These are phyloP conservation scores for Nesoenas mayeri DNA, from an alignment of 2,113 vertebrate species.

Conservation along the genomic window DNA sequence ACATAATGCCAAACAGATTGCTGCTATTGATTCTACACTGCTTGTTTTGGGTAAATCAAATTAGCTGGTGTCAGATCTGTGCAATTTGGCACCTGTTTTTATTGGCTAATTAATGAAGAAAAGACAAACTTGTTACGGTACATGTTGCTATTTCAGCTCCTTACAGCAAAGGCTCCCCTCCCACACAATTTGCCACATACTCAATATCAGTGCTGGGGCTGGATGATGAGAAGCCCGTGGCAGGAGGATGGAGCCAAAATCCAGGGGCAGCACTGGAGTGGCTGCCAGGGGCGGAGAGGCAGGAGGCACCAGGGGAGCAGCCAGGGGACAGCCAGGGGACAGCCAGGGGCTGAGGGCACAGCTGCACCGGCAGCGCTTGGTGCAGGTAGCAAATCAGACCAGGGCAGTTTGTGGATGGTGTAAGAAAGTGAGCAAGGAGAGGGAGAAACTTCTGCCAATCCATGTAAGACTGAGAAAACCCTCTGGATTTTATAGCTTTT, in stretches of 20 bases:
- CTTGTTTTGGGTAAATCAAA: slow-evolving; percentile 62
- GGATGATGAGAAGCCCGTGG: not conserved
- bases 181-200: not conserved
- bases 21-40: slow-evolving; percentile 40
- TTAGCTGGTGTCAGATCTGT: slow-evolving; percentile 57
- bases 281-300: not conserved
- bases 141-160: not conserved
- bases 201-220: not conserved
- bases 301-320: rapidly evolving
- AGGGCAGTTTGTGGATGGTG: not conserved
- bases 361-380: rapidly evolving
- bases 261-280: not conserved
- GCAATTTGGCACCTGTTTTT: slow-evolving; percentile 51
- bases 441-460: not conserved
- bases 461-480: not conserved
- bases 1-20: slow-evolving; percentile 54
- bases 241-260: not conserved
- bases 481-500: not conserved
- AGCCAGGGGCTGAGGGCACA: not conserved
- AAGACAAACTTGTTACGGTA: slow-evolving; percentile 36
- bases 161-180: not conserved
- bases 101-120: slow-evolving; percentile 48
- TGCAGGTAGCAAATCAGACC: not conserved
- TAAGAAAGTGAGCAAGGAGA: not conserved
- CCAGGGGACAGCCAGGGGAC: no score